phyloP scores from a whole-genome alignment of 2,888 invertebrate genomes.

The Parthenolecanium corni region DNA sequence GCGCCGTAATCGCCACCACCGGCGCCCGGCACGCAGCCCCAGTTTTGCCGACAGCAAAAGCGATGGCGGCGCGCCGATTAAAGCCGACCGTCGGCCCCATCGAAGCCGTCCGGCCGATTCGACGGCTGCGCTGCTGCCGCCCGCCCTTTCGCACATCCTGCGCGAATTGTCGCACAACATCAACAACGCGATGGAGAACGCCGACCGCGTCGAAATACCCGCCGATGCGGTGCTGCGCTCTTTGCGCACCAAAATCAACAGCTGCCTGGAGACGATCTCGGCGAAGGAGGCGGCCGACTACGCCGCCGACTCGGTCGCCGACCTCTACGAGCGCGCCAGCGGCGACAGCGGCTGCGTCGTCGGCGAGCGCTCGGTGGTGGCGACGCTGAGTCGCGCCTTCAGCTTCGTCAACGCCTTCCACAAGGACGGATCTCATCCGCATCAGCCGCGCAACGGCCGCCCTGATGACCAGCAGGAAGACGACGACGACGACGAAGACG shows the following conservation, averaged over 20 bases:
- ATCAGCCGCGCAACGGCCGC: neutral
- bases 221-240: neutral
- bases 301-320: conserved; percentile 28
- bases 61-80: no score
- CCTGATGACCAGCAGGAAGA: neutral
- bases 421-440: conserved; percentile 1
- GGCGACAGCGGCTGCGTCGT: conserved; percentile 23
- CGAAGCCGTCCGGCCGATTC: neutral
- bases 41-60: no score
- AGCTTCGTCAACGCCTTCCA: neutral
- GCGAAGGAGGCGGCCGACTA: conserved; percentile 28
- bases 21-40: no score
- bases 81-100: neutral
- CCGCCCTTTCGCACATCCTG: neutral
- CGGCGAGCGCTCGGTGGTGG: conserved; percentile 19
- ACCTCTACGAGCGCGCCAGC: conserved; percentile 30
- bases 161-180: conserved; percentile 6
- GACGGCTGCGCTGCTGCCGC: neutral
- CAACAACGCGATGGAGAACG: conserved; percentile 11
- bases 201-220: neutral
- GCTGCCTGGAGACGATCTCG: neutral
- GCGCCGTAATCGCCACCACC: neutral
- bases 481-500: neutral
- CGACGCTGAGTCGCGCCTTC: conserved; percentile 4
- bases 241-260: conserved; percentile 14